Base-by-base conservation (phyloP, 2,113 vertebrate genomes). In the Rhineura floridana region DNA sequence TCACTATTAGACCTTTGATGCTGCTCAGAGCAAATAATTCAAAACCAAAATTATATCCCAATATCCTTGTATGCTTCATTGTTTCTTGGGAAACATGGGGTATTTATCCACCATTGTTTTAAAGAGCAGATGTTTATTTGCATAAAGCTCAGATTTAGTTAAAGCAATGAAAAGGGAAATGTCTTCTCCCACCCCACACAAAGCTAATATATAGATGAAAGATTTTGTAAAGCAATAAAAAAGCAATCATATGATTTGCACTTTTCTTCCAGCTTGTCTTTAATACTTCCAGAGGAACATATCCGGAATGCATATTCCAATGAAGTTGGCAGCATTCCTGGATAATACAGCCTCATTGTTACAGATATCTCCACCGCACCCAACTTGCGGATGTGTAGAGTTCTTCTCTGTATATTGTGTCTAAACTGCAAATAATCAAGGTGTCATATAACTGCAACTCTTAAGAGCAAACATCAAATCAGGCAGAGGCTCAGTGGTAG, bases 111-210 rank as follows among this genome's bases (percentile, higher is more conserved):
- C 67, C 84, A 91, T 91, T 95, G 78, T 94, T 93, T 95, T 91
- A 94, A 93, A 91, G 85, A 96, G 88, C 94, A 97, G 95, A 95
- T 96, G 93, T 95, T 81, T 95, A 93, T 96, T 96, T 97, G 95
- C 91, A 96, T 96, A 96, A 96, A 90, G 87, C 86, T 90, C 94
- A 95, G 89, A 95, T 96, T 96, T 94, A 93, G 90, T 95, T 95
- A 92, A 90, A 81, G 73, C 93, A 95, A 28, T 94, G 93, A 95
- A 96, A 93, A 90, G 81, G 92, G 95, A 96, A 96, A 94, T 88
- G 73, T 69, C 89, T 94, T 89, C 94, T 86, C 94, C 0, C 92
- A 96, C 30, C 96, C 96, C 92, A 90, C 94, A 25, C 91, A 59
- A 91, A 90, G 93, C 87, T 93, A 96, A 95, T 95, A 91, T 91